A percentile compares a stretch with the other conserved stretches of the same genome.
These are phyloP conservation scores for Sminthurinus signatus DNA, from an alignment of 1,140 invertebrate species.

Conservation along the genomic window DNA sequence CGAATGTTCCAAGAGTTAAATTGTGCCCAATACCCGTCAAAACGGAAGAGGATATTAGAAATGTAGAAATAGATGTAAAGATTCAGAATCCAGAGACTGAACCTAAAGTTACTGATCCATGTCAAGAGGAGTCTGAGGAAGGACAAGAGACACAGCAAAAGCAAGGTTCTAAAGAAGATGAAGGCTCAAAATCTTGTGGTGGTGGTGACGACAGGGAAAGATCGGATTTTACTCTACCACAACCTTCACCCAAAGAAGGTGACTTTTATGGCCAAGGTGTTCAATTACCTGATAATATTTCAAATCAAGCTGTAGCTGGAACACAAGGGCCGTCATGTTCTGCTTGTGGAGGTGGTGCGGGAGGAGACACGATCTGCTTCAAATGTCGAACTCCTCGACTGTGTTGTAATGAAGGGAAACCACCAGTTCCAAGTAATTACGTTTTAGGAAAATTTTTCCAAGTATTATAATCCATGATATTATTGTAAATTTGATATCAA, in stretches of 20 bases:
- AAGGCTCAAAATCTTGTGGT: not conserved
- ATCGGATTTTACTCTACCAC: too few species aligned
- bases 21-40: not conserved
- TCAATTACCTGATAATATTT: too few species aligned
- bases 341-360: too few species aligned
- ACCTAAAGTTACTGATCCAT: not conserved
- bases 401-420: conserved; percentile 24
- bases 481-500: too few species aligned
- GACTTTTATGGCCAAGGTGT: too few species aligned
- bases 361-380: not conserved
- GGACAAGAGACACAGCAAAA: too few species aligned
- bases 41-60: not conserved
- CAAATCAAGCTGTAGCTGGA: too few species aligned
- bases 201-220: not conserved
- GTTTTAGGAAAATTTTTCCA: too few species aligned
- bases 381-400: not conserved
- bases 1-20: conserved; percentile 17
- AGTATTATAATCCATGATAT: too few species aligned
- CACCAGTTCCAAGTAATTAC: conserved; percentile 33
- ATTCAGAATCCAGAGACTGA: not conserved
- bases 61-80: not conserved
- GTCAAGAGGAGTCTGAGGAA: not conserved
- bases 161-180: not conserved
- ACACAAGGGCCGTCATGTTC: too few species aligned
- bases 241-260: too few species aligned